A percentile compares a stretch with the other conserved stretches of the same genome.
phyloP scores from a whole-genome alignment of 1,140 invertebrate species.

The Belonocnema kinseyi region DNA sequence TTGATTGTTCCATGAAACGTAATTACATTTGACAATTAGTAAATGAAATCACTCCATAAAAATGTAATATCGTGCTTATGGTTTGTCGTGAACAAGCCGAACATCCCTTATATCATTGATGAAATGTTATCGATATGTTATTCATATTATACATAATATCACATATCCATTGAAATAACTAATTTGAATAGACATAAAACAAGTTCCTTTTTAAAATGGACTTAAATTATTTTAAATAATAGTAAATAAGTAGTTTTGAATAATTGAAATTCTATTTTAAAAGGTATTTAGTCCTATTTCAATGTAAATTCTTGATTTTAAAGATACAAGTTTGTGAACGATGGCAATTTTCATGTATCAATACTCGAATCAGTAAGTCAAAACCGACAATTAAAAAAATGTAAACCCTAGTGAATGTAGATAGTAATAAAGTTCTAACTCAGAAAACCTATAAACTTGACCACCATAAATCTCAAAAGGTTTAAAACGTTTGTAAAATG shows the following conservation, averaged over 20 bases:
- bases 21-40: conserved; percentile 54
- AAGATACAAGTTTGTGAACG: neutral
- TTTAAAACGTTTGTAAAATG: conserved; percentile 28
- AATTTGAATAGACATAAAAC: no score
- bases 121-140: no score
- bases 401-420: neutral
- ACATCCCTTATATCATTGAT: neutral
- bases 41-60: conserved; percentile 68
- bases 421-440: conserved; percentile 15
- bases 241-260: no score
- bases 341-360: conserved; percentile 5
- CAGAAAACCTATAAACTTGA: conserved; percentile 22
- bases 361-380: neutral
- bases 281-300: neutral
- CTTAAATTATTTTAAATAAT: no score
- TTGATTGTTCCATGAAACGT: conserved; percentile 58
- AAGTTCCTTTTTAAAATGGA: no score
- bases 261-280: neutral
- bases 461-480: conserved; percentile 26
- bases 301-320: neutral
- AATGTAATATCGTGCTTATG: conserved; percentile 66
- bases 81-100: conserved; percentile 1
- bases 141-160: no score
- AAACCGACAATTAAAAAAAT: neutral
- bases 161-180: no score